Base-by-base conservation (phyloP, 2,797 vertebrate species). In the Aphelocoma californica region DNA sequence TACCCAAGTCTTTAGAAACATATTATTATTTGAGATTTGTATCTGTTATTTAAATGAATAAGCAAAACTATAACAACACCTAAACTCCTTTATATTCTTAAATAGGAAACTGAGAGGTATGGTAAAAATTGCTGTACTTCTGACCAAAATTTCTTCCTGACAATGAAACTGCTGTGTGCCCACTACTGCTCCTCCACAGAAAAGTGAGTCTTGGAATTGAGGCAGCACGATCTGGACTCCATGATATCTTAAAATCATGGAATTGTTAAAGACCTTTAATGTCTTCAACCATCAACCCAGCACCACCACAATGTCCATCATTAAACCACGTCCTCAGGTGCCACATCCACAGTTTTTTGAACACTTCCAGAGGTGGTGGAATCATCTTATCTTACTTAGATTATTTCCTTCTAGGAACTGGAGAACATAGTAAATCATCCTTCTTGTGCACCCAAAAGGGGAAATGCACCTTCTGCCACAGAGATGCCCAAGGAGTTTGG, bases 171-270 rank as follows among this genome's bases (percentile, higher is more conserved):
- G 38, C 31, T 25, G 1, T 2, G 24, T 42, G 21, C 19, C n/a
- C 36, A 60, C 13, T 8, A 45, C 29, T 74, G 18, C 18, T n/a
- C 11, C 54, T 56, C 53, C 14, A 60, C 18, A 58, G 15, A 48
- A 34, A 51, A 87, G 14, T 1, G 1, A 66, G 18, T 6, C 9
- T 45, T 57, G 74, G 20, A 40, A 53, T 61, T 51, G 32, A 45
- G 20, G 28, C 7, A 2, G 28, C 53, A 25, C 0, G 24, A 38
- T 34, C 20, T 0, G 2, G 28, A 24, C 36, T 62, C n/a, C 23
- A 48, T 17, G 3, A 14, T 42, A 7, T 48, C 26, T 28, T 79
- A 29, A 60, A 72, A 90, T 36, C 4, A 15, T 25, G 8, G 16
- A 60, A 18, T 24, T 32, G 6, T 40, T 28, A 18, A 53, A 66